A percentile compares a stretch with the other conserved stretches of the same genome.
Conservation (phyloP, 2,113 vertebrate genomes). For the Zosterops pallidus region DNA sequence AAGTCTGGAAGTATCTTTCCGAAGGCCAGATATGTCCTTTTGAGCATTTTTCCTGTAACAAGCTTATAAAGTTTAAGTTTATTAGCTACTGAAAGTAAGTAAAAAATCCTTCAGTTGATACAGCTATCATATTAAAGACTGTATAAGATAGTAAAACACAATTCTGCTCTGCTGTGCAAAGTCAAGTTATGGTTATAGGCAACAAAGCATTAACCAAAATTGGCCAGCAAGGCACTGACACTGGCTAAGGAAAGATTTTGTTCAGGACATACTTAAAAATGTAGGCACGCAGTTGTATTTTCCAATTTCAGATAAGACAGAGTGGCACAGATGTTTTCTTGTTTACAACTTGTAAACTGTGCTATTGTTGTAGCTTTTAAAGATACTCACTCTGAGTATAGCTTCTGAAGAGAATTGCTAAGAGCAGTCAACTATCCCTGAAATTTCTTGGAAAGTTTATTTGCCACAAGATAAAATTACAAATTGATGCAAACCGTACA, state of each 20-base stretch:
- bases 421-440: background rate
- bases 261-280: background rate
- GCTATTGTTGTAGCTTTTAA: background rate
- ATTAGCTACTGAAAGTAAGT: background rate
- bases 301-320: background rate
- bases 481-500: accelerated
- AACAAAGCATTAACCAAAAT: background rate
- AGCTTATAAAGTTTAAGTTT: background rate
- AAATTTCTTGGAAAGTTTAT: background rate
- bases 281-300: background rate
- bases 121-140: background rate
- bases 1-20: background rate
- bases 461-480: background rate
- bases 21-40: background rate
- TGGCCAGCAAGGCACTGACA: background rate
- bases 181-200: background rate
- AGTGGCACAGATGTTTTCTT: background rate
- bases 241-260: background rate
- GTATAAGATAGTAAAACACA: background rate
- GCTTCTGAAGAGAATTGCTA: background rate
- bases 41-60: background rate
- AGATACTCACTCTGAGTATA: background rate
- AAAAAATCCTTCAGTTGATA: background rate
- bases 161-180: background rate
- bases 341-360: background rate